Percentiles rank a stretch among this genome's conserved stretches.
These are phyloP conservation scores for Strigamia crassipes DNA, from an alignment of 2,888 invertebrate species.

Conservation along the genomic window DNA sequence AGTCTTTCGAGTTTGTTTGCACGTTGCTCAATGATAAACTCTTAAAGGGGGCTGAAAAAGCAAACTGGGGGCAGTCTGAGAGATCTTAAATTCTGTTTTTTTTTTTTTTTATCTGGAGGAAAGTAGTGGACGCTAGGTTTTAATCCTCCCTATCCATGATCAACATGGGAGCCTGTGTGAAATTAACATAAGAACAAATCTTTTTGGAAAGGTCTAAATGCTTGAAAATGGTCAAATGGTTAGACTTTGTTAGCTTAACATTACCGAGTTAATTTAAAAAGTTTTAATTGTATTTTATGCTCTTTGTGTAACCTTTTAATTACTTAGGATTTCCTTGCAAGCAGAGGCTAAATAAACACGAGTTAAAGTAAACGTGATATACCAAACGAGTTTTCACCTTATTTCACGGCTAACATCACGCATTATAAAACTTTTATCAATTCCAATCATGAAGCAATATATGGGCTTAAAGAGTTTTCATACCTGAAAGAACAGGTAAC, in stretches of 20 bases:
- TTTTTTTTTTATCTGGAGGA: no score
- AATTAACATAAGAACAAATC: no score
- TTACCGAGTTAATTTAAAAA: neutral
- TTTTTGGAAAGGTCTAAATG: no score
- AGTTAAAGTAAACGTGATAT: neutral
- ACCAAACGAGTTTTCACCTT: neutral
- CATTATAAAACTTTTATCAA: conserved; percentile 4
- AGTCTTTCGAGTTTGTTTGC: no score
- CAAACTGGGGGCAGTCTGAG: no score
- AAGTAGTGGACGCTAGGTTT: no score
- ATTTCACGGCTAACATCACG: neutral
- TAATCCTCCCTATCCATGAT: no score
- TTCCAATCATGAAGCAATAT: conserved; percentile 11
- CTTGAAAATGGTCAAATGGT: no score
- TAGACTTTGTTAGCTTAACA: neutral
- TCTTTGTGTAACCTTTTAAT: conserved; percentile 13
- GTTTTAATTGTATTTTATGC: conserved; percentile 26
- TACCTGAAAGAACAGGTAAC: conserved; percentile 38
- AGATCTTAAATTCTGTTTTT: no score
- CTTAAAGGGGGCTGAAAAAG: no score
- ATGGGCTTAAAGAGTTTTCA: conserved; percentile 19
- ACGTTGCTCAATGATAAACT: no score
- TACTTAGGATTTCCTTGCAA: neutral
- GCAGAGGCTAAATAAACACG: neutral
- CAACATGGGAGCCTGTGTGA: no score